Evolutionary conservation across 2,797 vertebrate species (phyloP).

Genomic region (Helostoma temminkii): DNA sequence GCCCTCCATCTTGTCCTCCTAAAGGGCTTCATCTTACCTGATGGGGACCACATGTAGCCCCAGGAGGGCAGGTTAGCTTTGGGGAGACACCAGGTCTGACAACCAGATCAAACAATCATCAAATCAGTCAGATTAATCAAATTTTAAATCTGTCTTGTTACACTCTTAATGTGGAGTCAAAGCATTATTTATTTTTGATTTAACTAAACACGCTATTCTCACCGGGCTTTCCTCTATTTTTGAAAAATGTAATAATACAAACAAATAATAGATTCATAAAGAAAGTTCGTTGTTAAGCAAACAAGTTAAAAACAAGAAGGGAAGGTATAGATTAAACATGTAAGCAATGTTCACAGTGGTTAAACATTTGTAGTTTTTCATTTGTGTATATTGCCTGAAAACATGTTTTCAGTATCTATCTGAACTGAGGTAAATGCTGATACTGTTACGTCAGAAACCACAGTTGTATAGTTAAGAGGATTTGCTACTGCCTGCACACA

Average conservation of each 20-base stretch:
- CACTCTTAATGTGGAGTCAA: no score
- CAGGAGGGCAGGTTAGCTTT: constrained; percentile 28
- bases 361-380: constrained; percentile 13
- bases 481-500: constrained; percentile 38
- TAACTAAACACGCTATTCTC: background rate
- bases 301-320: background rate
- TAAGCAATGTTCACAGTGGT: background rate
- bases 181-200: no score
- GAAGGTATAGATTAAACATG: constrained; percentile 11
- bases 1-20: constrained; percentile 39
- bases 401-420: constrained; percentile 9
- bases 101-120: constrained; percentile 8
- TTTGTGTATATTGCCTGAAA: constrained; percentile 2
- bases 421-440: constrained; percentile 27
- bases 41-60: constrained; percentile 21
- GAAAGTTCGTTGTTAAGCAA: background rate
- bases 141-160: background rate
- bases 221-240: background rate
- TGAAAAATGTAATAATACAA: background rate
- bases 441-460: constrained; percentile 40
- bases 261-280: background rate
- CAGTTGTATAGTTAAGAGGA: constrained; percentile 21
- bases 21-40: constrained; percentile 41
- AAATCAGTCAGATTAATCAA: constrained; percentile 9
- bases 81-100: constrained; percentile 20